Conservation (phyloP, 2,888 invertebrate genomes). For the Lasioglossum morio region DNA sequence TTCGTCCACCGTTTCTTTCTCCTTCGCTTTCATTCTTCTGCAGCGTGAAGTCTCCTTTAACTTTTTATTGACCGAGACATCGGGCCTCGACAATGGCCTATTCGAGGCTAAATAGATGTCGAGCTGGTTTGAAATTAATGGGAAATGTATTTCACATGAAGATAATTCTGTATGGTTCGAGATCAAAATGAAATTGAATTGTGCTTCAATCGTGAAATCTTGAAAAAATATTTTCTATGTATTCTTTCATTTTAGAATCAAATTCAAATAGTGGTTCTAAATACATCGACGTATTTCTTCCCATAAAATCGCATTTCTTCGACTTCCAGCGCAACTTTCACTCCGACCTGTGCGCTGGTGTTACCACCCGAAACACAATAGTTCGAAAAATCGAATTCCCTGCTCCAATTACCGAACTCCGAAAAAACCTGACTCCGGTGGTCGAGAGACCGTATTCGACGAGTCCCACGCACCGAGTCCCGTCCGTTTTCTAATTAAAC, state of each 20-base stretch:
- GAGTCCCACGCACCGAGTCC: conserved; percentile 13
- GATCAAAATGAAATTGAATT: not conserved
- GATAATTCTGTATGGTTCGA: not conserved
- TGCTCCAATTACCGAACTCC: conserved; percentile 1
- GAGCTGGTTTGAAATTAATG: not conserved
- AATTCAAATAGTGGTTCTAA: no score
- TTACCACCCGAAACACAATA: not conserved
- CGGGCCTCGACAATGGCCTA: conserved; percentile 25
- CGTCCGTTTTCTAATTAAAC: conserved; percentile 67
- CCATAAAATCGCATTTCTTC: not conserved
- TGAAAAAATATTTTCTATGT: not conserved
- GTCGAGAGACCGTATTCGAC: conserved; percentile 22
- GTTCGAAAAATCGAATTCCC: not conserved
- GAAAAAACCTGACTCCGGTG: conserved; percentile 10
- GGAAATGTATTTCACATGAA: not conserved
- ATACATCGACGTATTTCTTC: not conserved
- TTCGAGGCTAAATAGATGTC: conserved; percentile 35
- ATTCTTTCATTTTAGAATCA: not conserved
- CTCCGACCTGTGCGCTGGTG: not conserved
- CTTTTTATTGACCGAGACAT: conserved; percentile 47
- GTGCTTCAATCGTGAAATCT: not conserved
- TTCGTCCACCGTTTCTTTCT: not conserved
- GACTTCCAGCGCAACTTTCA: not conserved
- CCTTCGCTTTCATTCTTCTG: not conserved
- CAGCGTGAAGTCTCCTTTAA: conserved; percentile 6